Base-by-base conservation (phyloP, 2,888 invertebrate genomes). In the Athalia cordata region DNA sequence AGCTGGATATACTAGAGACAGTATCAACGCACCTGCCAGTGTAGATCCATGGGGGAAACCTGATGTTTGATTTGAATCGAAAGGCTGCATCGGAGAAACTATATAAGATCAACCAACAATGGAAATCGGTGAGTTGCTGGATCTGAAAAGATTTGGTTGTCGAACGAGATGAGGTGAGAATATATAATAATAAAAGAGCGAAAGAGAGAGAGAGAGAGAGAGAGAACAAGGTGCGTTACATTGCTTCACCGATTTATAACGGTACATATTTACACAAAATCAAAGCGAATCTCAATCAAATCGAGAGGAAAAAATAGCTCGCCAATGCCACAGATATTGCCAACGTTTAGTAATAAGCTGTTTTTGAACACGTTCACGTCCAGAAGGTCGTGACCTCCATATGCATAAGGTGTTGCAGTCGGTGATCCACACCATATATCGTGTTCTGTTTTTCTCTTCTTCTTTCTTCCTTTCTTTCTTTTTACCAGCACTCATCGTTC, bases 51-150 rank as follows among this genome's bases (percentile, higher is more conserved):
- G 45, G 72, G 59, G 59, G 57, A 72, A 72, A 72, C 72, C 72
- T 72, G 72, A 57, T 57, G 72, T 11, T 59, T 72, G 72, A 72
- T 59, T 72, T 59, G 75, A 75, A 75, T 49, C 50, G 29, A 29
- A 29, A 29, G 29, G 75, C 61, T 50, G 64, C 62, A 61, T 75
- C 62, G 62, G 52, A 43, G 52, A 43, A 61, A 15, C 29, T 29
- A 29, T 29, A 29, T 29, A 29, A 29, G 29, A 45, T 50, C 62
- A 62, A 62, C 62, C 62, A 43, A 75, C 75, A 75, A 75, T 75
- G 45, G 75, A 62, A 29, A 62, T 13, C 75, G 75, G 75, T 75
- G 75, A 75, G 75, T 75, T 52, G 75, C 75, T 64, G 75, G 62
- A 75, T 75, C 64, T 43, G n/a, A 29, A 29, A 29, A 64, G 75